Percentiles rank a stretch among this genome's conserved stretches.
Conservation (phyloP, 2,888 invertebrate species). For the Eubasilissa splendida region DNA sequence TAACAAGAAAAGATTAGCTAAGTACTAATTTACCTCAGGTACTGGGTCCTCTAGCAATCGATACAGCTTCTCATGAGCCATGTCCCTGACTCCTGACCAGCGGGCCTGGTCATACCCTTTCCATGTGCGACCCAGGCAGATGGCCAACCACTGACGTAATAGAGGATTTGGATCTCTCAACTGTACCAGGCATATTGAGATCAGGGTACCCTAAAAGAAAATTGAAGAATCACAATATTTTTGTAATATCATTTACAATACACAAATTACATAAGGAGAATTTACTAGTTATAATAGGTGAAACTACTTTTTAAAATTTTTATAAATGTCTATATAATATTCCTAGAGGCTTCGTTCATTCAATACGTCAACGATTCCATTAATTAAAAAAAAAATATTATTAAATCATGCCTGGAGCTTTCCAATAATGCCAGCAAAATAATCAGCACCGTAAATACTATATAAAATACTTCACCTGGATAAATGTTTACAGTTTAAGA, state of each 20-base stretch:
- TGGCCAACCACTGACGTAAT: conserved; percentile 90
- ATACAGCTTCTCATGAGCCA: conserved; percentile 96
- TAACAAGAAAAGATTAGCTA: too few species aligned
- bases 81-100: conserved; percentile 96
- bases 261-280: background rate
- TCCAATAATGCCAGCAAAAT: too few species aligned
- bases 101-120: conserved; percentile 89
- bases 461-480: too few species aligned
- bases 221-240: background rate
- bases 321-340: too few species aligned
- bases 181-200: conserved; percentile 94
- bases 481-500: too few species aligned
- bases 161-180: conserved; percentile 79
- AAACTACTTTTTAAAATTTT: background rate
- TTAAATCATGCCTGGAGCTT: too few species aligned
- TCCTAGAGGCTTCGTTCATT: too few species aligned
- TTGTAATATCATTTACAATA: background rate
- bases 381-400: too few species aligned
- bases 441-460: too few species aligned
- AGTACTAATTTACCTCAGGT: conserved; percentile 81
- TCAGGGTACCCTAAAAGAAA: conserved; percentile 82
- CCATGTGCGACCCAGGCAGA: conserved; percentile 94
- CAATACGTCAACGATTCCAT: too few species aligned
- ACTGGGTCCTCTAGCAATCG: conserved; percentile 84
- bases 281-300: background rate